Base-by-base conservation (phyloP, 2,797 vertebrate species). In the Sitta carolinensis region DNA sequence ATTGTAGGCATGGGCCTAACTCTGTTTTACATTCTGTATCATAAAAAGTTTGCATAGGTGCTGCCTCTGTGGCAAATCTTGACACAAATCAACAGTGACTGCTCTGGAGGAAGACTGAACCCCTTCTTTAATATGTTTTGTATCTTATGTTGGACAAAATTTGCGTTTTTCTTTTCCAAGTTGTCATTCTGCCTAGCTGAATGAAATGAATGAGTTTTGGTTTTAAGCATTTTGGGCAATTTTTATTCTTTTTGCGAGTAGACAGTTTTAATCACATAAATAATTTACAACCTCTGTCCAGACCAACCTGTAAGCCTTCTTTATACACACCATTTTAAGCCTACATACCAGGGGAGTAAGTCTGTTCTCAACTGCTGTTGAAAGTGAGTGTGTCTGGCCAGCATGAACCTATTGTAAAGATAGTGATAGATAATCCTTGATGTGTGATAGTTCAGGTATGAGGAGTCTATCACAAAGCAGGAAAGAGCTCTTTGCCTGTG, bases 381-480 rank as follows among this genome's bases (percentile, higher is more conserved):
- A 45, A 91, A 91, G n/a, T 72, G 67, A 43, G 22, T 59, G 30
- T 72, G 45, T 74, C 63, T 66, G 55, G 77, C 69, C 92, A 69
- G 74, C 74, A n/a, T 51, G 90, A 79, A 85, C 40, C 48, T 84
- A 54, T 85, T 93, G 85, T 83, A 83, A 95, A 93, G 72, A 52
- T 11, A 58, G 22, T 48, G 48, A 36, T 84, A 43, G 73, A 88
- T 52, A 88, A 32, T 81, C 73, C 77, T 70, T 89, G 50, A 68
- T 85, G 61, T 92, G 62, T 73, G 89, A 73, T 86, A 55, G 25
- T 27, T 79, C 12, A 22, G 50, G 13, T 69, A 70, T 74, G 73
- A 93, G 63, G 93, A 63, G 29, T 61, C 57, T 90, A 72, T 62
- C 57, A 73, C 84, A 50, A 42, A 76, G 79, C 58, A 93, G 76